Base-by-base conservation (phyloP, 1,140 invertebrate genomes). In the Helicoverpa zea region DNA sequence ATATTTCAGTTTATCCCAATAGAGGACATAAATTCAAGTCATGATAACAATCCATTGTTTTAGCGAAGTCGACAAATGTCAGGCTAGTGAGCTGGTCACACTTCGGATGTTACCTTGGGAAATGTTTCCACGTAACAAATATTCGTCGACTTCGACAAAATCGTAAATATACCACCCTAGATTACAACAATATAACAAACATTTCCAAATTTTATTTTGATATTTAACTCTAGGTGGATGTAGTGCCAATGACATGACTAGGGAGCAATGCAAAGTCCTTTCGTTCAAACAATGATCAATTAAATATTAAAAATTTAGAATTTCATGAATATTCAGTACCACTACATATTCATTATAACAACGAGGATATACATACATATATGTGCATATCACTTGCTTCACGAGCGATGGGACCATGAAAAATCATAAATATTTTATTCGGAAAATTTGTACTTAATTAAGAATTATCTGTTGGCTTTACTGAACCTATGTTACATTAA, bases 401-500 rank as follows among this genome's bases (percentile, higher is more conserved):
- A 78, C 77, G 63, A 74, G 79, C 80, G 66, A 64, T 83, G 82
- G 80, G 80, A 83, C 82, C 83, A 29, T 66, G 54, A 64, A 49
- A 52, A 66, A 77, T 61, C 7, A 79, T 79, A 68, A 76, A 35
- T 73, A 79, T 35, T 56, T 64, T 52, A 35, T 56, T 77, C 54
- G 61, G 61, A 80, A 78, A 77, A 77, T 74, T 84, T 86, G 79
- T 85, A 86, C 84, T 88, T 89, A 89, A 86, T 86, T 72, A 72
- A 72, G 68, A 83, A 87, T 78, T 77, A 85, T 86, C 80, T 86
- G 82, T 87, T 88, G 85, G 87, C 86, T 87, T 90, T 82, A 83
- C 63, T 87, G 86, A 90, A 90, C 85, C 83, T 92, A 91, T 87
- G 79, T 89, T 89, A 91, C 79, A 80, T 90, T 90, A 88, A 85